Conservation (phyloP, 2,113 vertebrate species). For the Tragelaphus imberbis region DNA sequence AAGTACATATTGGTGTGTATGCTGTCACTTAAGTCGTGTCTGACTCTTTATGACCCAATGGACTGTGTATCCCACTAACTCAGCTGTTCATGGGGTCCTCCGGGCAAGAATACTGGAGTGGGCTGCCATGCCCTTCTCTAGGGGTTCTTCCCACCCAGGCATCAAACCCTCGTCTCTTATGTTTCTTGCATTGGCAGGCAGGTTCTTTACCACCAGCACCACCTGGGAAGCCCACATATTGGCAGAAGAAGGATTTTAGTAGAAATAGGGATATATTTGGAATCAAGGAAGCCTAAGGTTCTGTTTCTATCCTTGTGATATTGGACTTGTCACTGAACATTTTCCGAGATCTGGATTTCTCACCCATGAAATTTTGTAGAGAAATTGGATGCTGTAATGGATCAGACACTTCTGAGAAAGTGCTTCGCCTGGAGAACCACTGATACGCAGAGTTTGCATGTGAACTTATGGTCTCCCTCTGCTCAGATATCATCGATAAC, state of each 20-base stretch:
- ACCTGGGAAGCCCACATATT: not conserved
- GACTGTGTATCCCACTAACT: not conserved
- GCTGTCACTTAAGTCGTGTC: not conserved
- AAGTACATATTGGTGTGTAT: not conserved
- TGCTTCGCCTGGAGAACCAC: not conserved
- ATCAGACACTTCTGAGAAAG: not conserved
- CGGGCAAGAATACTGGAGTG: not conserved
- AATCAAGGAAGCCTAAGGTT: not conserved
- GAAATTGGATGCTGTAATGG: not conserved
- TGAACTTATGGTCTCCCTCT: not conserved
- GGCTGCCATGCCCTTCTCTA: not conserved
- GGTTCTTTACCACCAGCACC: not conserved
- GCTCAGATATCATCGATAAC: not conserved
- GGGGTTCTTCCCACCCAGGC: not conserved
- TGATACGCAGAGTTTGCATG: not conserved
- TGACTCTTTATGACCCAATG: not conserved
- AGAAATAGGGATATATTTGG: not conserved
- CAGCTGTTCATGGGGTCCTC: not conserved
- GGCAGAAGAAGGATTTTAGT: not conserved
- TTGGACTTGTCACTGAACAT: not conserved
- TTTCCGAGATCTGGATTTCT: not conserved
- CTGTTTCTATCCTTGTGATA: not conserved
- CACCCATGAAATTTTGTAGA: not conserved
- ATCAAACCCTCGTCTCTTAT: fast-evolving
- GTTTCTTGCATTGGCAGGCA: not conserved